These are phyloP conservation scores for Pongo abelii DNA, from an alignment of 2,113 vertebrate genomes.

Conservation along the genomic window DNA sequence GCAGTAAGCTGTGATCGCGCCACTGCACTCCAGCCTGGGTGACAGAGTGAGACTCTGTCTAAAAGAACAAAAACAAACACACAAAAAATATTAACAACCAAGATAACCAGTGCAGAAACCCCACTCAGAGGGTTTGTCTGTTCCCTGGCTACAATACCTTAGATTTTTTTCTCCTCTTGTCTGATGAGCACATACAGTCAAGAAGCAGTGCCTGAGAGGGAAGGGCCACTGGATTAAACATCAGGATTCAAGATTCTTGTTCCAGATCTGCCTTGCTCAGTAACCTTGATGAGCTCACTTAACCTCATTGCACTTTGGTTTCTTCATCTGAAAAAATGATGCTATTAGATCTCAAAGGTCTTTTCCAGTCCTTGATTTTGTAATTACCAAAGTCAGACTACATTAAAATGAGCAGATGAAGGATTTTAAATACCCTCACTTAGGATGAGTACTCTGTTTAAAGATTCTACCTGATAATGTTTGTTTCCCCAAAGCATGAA, in stretches of 20 bases:
- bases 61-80: too few species aligned
- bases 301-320: not conserved
- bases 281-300: not conserved
- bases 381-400: not conserved
- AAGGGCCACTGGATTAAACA: not conserved
- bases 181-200: not conserved
- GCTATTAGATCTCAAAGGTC: not conserved
- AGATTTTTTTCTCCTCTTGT: too few species aligned
- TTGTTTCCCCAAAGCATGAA: constrained; percentile 33
- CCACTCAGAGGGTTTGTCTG: not conserved
- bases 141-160: not conserved
- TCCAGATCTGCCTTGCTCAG: not conserved
- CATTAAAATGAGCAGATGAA: not conserved
- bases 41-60: too few species aligned
- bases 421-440: constrained; percentile 31
- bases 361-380: not conserved
- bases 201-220: not conserved
- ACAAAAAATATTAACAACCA: not conserved
- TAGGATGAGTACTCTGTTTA: constrained; percentile 11
- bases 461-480: not conserved
- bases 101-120: not conserved
- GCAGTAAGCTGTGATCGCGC: too few species aligned
- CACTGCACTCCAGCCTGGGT: too few species aligned
- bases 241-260: not conserved
- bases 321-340: not conserved